Percentiles rank a stretch among this genome's conserved stretches.
These are phyloP conservation scores for Hylia prasina DNA, from an alignment of 2,113 vertebrate species.

Conservation along the genomic window DNA sequence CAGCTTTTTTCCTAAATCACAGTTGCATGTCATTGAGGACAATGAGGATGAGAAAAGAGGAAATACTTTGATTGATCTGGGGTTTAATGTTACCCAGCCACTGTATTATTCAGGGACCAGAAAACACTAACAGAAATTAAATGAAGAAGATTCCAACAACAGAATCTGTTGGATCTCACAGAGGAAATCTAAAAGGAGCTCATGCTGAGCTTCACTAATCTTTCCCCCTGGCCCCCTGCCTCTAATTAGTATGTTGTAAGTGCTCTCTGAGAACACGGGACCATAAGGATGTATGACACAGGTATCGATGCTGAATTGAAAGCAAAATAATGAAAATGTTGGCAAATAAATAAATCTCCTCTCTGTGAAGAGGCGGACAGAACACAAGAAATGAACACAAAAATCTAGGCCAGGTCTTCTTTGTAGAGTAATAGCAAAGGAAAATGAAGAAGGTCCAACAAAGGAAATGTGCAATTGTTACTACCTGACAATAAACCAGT, in stretches of 20 bases:
- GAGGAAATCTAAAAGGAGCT: not conserved
- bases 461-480: not conserved
- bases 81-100: not conserved
- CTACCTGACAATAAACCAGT: not conserved
- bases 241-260: not conserved
- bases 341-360: not conserved
- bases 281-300: fast-evolving
- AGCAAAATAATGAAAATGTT: not conserved
- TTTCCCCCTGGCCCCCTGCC: not conserved
- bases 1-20: not conserved
- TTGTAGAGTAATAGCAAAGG: not conserved
- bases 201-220: not conserved
- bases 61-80: not conserved
- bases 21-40: not conserved
- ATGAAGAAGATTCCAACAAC: not conserved
- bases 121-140: not conserved
- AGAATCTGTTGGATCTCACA: not conserved
- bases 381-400: not conserved
- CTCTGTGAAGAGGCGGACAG: not conserved
- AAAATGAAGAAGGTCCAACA: not conserved
- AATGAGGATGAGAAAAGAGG: not conserved
- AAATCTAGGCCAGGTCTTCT: not conserved
- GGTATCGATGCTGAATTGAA: not conserved
- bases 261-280: not conserved
- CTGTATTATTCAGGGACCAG: not conserved